Base-by-base conservation (phyloP, 2,797 vertebrate species). In the Enteromius argenteus region DNA sequence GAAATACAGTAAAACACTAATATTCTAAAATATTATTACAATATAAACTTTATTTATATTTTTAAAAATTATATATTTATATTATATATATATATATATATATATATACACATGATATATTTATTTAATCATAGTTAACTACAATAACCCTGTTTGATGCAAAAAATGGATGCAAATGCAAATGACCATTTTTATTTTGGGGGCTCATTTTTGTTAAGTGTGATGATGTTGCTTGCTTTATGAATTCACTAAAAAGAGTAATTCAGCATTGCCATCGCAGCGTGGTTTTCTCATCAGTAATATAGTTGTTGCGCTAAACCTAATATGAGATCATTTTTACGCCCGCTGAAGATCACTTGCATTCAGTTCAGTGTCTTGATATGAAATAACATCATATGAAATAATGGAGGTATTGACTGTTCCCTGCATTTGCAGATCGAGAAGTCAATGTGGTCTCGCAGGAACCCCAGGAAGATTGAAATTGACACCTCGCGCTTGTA, bases 371-470 rank as follows among this genome's bases (percentile, higher is more conserved):
- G 17, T 46, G 21, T 51, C 17, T 67, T 78, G 58, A 83, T 76
- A 77, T 80, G 53, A 72, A 58, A 72, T 83, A 56, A 72, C 79
- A 74, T 81, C n/a, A 53, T 58, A 64, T 14, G 27, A 72, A 64
- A 84, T 71, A 83, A 80, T 84, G 35, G 74, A 73, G 15, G 9
- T 85, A 90, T 87, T 85, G 88, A 89, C 90, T 90, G 49, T n/a
- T 77, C 17, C 68, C 10, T 71, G 2, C 86, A 68, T 81, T 88
- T 87, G 85, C 92, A 96, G 96, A 93, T 97, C 85, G 92, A 89
- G 10, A 96, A 96, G 86, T 96, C 96, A 15, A 84, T 96, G 82
- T 96, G 95, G 96, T 90, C 21, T 30, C 89, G 74, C 3, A 87
- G 88, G 79, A 90, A 90, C 66, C 35, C 14, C 1, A 35, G 67